phyloP scores from a whole-genome alignment of 2,797 vertebrate species.

The Selene dorsalis region DNA sequence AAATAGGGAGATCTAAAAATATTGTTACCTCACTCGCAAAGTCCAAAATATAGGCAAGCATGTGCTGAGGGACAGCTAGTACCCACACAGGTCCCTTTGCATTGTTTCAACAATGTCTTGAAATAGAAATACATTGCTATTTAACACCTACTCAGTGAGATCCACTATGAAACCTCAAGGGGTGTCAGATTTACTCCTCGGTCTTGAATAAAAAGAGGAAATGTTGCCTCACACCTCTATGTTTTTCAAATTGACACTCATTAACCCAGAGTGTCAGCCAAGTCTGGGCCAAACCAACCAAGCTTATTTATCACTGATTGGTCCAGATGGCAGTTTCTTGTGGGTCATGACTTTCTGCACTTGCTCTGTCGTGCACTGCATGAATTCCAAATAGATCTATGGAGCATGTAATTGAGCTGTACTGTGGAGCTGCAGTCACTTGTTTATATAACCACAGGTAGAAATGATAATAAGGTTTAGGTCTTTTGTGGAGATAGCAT shows the following conservation, averaged over 20 bases:
- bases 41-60: too few relatives aligned
- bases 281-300: slow-evolving; percentile 23
- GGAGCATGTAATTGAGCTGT: background rate
- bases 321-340: slow-evolving; percentile 38
- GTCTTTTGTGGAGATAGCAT: background rate
- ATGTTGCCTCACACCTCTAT: slow-evolving; percentile 27
- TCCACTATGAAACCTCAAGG: too few relatives aligned
- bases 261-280: slow-evolving; percentile 32
- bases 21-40: too few relatives aligned
- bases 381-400: background rate
- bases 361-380: slow-evolving; percentile 2
- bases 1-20: too few relatives aligned
- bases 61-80: too few relatives aligned
- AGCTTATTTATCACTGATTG: slow-evolving; percentile 33
- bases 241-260: slow-evolving; percentile 40
- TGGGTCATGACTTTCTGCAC: background rate
- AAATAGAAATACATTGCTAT: too few relatives aligned
- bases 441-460: background rate
- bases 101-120: too few relatives aligned
- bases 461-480: background rate
- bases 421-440: too few relatives aligned
- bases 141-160: too few relatives aligned
- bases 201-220: slow-evolving; percentile 42
- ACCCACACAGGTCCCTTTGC: too few relatives aligned
- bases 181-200: background rate